Evolutionary conservation across 1,140 invertebrate genomes (phyloP).

Genomic region (Oryzaephilus surinamensis): DNA sequence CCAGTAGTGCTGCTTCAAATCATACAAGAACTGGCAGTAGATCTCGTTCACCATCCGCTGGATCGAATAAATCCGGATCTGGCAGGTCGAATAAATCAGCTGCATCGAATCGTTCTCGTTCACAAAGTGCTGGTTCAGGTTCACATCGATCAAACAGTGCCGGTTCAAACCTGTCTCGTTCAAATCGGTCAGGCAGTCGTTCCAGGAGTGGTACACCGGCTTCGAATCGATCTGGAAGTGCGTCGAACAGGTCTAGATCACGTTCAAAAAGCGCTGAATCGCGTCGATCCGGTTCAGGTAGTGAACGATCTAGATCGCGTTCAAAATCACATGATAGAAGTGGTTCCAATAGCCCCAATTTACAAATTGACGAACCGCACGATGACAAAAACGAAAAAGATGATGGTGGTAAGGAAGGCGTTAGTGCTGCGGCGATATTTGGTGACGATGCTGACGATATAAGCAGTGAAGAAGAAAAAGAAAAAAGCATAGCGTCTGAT

Average conservation of each 20-base stretch:
- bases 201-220: slow-evolving; percentile 26
- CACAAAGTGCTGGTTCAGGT: slow-evolving; percentile 13
- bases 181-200: slow-evolving; percentile 8
- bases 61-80: slow-evolving; percentile 17
- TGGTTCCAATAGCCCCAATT: slow-evolving; percentile 38
- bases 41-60: slow-evolving; percentile 8
- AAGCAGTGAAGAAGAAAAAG: slow-evolving; percentile 66
- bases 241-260: slow-evolving; percentile 30
- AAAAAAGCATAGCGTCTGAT: slow-evolving; percentile 35
- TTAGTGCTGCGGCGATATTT: slow-evolving; percentile 74
- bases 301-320: slow-evolving; percentile 18
- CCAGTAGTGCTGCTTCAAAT: slow-evolving; percentile 4
- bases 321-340: slow-evolving; percentile 34
- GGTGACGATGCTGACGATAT: slow-evolving; percentile 84
- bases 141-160: slow-evolving; percentile 14
- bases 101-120: slow-evolving; percentile 15
- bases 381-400: slow-evolving; percentile 30
- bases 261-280: slow-evolving; percentile 18
- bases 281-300: slow-evolving; percentile 24
- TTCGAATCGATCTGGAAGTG: slow-evolving; percentile 31
- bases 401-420: slow-evolving; percentile 28
- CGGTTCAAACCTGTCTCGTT: slow-evolving; percentile 8
- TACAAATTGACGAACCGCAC: slow-evolving; percentile 37
- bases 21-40: too few species aligned
- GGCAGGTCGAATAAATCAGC: slow-evolving; percentile 7